These are phyloP conservation scores for Harpagoxenus sublaevis DNA, from an alignment of 2,888 invertebrate genomes.

Conservation along the genomic window DNA sequence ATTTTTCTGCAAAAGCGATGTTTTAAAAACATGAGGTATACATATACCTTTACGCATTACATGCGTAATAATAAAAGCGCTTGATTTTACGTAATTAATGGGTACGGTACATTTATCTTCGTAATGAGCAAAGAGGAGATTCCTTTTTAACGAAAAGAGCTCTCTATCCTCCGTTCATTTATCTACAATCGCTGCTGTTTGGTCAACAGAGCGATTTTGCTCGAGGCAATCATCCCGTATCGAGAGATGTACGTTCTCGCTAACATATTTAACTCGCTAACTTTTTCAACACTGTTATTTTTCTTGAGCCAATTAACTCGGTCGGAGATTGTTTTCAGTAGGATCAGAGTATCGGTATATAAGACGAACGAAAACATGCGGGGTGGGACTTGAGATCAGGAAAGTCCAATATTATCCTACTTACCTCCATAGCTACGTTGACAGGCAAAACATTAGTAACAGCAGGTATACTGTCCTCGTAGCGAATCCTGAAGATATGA, in stretches of 20 bases:
- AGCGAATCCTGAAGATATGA: not conserved
- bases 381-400: constrained; percentile 26
- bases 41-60: not conserved
- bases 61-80: not conserved
- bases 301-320: constrained; percentile 41
- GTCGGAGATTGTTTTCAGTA: constrained; percentile 39
- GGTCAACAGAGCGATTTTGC: constrained; percentile 8
- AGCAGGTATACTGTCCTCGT: not conserved
- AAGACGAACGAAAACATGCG: constrained; percentile 27
- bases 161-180: not conserved
- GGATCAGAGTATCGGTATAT: constrained; percentile 30
- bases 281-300: constrained; percentile 44
- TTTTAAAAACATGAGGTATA: not conserved
- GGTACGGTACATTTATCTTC: not conserved
- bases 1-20: not conserved
- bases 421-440: constrained; percentile 6
- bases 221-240: constrained; percentile 24
- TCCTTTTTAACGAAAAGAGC: not conserved
- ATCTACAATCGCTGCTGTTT: constrained; percentile 16
- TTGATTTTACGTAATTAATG: not conserved
- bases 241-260: constrained; percentile 17
- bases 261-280: constrained; percentile 44
- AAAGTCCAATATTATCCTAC: constrained; percentile 37
- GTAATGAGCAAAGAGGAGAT: no score
- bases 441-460: constrained; percentile 1